Evolutionary conservation across 1,140 invertebrate genomes (phyloP).

Genomic region (Macrosteles quadrilineatus): DNA sequence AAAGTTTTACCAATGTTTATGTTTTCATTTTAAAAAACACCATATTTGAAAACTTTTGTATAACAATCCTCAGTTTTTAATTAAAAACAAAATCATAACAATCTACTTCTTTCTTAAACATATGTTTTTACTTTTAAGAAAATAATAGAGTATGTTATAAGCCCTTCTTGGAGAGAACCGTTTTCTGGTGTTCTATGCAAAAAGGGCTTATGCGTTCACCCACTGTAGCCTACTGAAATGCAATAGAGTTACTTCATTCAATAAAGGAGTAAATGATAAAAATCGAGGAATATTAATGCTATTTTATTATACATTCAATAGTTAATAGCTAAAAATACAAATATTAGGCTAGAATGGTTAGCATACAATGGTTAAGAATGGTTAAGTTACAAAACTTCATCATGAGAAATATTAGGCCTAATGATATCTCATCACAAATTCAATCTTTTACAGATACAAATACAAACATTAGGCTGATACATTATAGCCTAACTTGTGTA

Average conservation of each 20-base stretch:
- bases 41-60: neutral
- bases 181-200: constrained; percentile 26
- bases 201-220: constrained; percentile 13
- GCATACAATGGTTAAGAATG: too few species aligned
- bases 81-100: neutral
- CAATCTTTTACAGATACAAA: too few species aligned
- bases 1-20: constrained; percentile 7
- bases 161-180: constrained; percentile 16
- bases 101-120: neutral
- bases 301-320: neutral
- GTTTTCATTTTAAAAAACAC: neutral
- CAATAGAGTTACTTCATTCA: too few species aligned
- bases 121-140: neutral
- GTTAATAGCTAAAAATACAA: constrained; percentile 1
- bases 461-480: too few species aligned
- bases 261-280: neutral
- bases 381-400: too few species aligned
- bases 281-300: neutral
- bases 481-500: too few species aligned
- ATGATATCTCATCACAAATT: too few species aligned
- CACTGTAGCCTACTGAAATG: too few species aligned
- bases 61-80: neutral
- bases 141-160: constrained; percentile 18
- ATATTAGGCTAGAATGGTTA: neutral
- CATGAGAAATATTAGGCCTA: too few species aligned